Percentiles rank a stretch among this genome's conserved stretches.
Evolutionary conservation across 2,797 vertebrate genomes (phyloP).

Genomic region (Halcyon badia): DNA sequence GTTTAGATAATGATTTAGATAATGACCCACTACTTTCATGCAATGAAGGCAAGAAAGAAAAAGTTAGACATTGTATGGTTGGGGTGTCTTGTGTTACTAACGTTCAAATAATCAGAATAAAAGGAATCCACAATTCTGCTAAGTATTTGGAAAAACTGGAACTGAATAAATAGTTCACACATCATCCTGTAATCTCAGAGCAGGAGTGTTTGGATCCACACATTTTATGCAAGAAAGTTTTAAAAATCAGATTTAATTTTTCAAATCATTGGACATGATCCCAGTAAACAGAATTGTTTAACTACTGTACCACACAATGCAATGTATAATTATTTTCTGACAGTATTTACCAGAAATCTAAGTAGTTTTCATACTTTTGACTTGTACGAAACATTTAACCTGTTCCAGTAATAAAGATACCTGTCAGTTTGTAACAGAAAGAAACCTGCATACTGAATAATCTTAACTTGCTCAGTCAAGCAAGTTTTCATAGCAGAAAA

Average conservation of each 20-base stretch:
- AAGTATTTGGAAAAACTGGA: not conserved
- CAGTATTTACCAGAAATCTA: slow-evolving; percentile 34
- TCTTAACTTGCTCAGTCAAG: slow-evolving; percentile 18
- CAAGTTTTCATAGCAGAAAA: not conserved
- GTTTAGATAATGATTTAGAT: not conserved
- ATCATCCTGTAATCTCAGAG: not conserved
- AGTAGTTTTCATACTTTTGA: slow-evolving; percentile 23
- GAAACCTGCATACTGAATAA: not conserved
- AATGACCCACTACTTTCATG: not conserved
- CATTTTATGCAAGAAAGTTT: not conserved
- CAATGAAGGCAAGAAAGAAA: not conserved
- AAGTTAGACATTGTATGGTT: not conserved
- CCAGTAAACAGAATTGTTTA: slow-evolving; percentile 1
- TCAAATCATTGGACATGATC: not conserved
- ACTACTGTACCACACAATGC: not conserved
- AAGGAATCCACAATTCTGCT: not conserved
- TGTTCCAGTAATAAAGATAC: not conserved
- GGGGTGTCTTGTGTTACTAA: not conserved
- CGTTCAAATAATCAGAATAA: not conserved
- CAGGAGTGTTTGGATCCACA: not conserved
- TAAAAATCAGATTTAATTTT: not conserved
- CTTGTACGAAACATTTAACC: not conserved
- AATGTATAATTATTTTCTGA: slow-evolving; percentile 47
- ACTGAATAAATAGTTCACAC: not conserved
- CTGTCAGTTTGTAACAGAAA: slow-evolving; percentile 7